Conservation (phyloP, 2,888 invertebrate species). For the Eristalis arbustorum region DNA sequence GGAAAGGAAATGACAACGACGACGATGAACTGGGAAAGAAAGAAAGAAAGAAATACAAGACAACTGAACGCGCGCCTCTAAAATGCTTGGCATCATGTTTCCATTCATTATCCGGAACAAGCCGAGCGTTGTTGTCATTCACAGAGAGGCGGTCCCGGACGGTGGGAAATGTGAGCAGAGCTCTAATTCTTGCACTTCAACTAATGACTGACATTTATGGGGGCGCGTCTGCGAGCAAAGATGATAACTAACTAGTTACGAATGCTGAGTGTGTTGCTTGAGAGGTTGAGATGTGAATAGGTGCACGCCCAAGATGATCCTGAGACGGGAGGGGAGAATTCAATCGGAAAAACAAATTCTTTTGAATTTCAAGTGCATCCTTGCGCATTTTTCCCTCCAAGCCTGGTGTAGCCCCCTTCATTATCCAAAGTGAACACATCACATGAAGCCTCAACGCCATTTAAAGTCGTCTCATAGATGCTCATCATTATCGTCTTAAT, state of each 20-base stretch:
- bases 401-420: not conserved
- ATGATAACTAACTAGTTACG: constrained; percentile 30
- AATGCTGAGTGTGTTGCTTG: not conserved
- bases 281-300: not conserved
- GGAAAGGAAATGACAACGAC: not conserved
- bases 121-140: constrained; percentile 24
- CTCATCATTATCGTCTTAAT: constrained; percentile 24
- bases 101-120: constrained; percentile 56
- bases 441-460: not conserved
- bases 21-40: not conserved
- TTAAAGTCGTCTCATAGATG: not conserved
- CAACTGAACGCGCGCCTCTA: not conserved
- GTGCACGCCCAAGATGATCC: not conserved
- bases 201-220: constrained; percentile 48
- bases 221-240: constrained; percentile 10
- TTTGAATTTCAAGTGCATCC: not conserved
- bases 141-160: not conserved
- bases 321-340: not conserved
- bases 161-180: not conserved
- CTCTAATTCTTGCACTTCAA: constrained; percentile 31
- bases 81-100: constrained; percentile 50
- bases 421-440: constrained; percentile 5
- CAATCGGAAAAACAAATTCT: not conserved
- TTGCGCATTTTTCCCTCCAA: not conserved
- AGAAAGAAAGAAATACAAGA: not conserved